Evolutionary conservation across 2,113 vertebrate genomes (phyloP).

Genomic region (Brachirus orientalis): DNA sequence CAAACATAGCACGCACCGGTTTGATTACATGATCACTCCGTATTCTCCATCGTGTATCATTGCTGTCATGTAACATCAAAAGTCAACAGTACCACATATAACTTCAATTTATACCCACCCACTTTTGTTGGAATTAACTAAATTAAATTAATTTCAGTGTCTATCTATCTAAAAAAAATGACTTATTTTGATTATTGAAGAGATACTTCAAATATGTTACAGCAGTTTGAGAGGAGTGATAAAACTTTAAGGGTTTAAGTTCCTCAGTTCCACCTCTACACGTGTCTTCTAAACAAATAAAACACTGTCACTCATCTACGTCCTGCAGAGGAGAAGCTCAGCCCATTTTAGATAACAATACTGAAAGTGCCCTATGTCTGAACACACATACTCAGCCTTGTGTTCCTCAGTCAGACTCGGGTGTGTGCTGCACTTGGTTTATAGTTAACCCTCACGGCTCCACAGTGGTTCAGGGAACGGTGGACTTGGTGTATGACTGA

Average conservation of each 20-base stretch:
- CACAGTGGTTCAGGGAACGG: not conserved
- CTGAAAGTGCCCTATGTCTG: not conserved
- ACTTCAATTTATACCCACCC: too few species aligned
- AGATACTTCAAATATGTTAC: too few species aligned
- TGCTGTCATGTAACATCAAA: too few species aligned
- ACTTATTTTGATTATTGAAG: too few species aligned
- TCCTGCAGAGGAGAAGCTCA: not conserved
- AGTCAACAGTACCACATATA: too few species aligned
- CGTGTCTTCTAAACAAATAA: conserved; percentile 38
- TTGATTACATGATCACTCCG: too few species aligned
- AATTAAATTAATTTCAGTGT: too few species aligned
- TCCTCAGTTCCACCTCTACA: conserved; percentile 19
- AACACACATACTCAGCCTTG: conserved; percentile 24
- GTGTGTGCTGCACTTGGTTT: not conserved
- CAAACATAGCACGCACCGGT: too few species aligned
- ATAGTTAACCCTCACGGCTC: not conserved
- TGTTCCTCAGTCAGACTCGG: conserved; percentile 1
- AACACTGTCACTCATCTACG: not conserved
- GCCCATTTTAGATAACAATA: conserved; percentile 29
- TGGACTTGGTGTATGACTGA: not conserved
- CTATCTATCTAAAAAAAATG: too few species aligned
- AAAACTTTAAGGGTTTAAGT: not conserved
- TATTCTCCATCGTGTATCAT: too few species aligned
- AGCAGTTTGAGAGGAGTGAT: not conserved
- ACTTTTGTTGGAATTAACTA: too few species aligned